These are phyloP conservation scores for Phymorhynchus buccinoides DNA, from an alignment of 1,140 invertebrate species.

Conservation along the genomic window DNA sequence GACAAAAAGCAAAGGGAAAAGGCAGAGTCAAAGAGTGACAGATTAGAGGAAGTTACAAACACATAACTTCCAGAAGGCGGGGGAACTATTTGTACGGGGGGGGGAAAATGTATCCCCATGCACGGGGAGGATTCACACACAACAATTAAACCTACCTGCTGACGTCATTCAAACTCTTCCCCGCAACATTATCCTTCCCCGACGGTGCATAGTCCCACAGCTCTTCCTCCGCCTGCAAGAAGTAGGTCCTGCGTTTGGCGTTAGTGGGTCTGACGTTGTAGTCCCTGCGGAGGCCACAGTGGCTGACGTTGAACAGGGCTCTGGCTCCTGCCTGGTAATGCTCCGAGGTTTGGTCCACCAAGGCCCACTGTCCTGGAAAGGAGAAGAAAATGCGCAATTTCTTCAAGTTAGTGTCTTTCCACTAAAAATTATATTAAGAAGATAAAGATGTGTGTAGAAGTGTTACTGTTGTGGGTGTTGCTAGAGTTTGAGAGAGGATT, in stretches of 20 bases:
- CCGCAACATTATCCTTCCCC: slow-evolving; percentile 48
- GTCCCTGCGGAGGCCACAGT: slow-evolving; percentile 46
- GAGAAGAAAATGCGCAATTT: background rate
- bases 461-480: too few relatives aligned
- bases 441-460: too few relatives aligned
- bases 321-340: slow-evolving; percentile 55
- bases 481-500: background rate
- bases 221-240: slow-evolving; percentile 64
- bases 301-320: slow-evolving; percentile 49
- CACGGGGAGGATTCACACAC: too few relatives aligned
- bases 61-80: too few relatives aligned
- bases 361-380: slow-evolving; percentile 52
- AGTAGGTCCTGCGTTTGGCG: slow-evolving; percentile 51
- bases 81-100: too few relatives aligned
- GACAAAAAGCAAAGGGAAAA: too few relatives aligned
- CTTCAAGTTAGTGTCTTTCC: too few relatives aligned
- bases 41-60: too few relatives aligned
- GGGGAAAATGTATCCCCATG: too few relatives aligned
- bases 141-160: slow-evolving; percentile 5
- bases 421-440: too few relatives aligned
- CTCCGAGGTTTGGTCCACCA: slow-evolving; percentile 54
- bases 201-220: slow-evolving; percentile 65
- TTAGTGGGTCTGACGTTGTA: slow-evolving; percentile 36
- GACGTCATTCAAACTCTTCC: slow-evolving; percentile 20
- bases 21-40: too few relatives aligned